phyloP scores from a whole-genome alignment of 2,113 vertebrate genomes.

The Chamaea fasciata region DNA sequence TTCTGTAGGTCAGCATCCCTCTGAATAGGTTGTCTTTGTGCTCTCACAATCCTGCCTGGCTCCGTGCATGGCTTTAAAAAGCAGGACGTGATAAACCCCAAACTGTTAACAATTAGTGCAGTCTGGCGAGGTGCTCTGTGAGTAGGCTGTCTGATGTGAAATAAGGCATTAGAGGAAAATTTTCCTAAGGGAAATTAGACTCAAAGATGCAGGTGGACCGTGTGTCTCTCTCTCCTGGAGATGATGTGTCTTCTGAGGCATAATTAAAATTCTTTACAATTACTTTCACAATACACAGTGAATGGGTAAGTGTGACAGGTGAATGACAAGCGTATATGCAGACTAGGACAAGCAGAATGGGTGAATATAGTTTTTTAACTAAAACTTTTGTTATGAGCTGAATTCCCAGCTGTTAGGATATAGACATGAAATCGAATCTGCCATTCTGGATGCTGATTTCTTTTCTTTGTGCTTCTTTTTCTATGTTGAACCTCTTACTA shows the following conservation, averaged over 20 bases:
- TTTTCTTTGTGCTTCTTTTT: neutral
- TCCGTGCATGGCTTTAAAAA: neutral
- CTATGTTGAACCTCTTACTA: neutral
- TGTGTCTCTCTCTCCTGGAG: neutral
- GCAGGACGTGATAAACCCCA: neutral
- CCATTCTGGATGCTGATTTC: neutral
- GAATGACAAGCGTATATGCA: slow-evolving; percentile 10
- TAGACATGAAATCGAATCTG: neutral
- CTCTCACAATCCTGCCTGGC: neutral
- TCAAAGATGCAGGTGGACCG: neutral
- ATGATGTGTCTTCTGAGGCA: slow-evolving; percentile 32
- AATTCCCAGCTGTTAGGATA: neutral
- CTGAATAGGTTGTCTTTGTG: neutral
- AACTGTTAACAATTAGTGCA: neutral
- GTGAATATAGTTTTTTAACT: neutral
- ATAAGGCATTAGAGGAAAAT: slow-evolving; percentile 2
- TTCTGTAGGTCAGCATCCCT: neutral
- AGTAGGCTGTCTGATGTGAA: neutral
- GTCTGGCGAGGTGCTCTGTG: neutral
- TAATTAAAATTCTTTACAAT: slow-evolving; percentile 37
- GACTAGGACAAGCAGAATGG: neutral
- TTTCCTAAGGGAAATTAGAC: slow-evolving; percentile 62
- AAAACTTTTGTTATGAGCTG: neutral
- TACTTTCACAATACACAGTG: neutral
- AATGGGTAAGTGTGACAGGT: slow-evolving; percentile 7